Conservation (phyloP, 23 tunicate genomes). For the Oikopleura albicans region DNA sequence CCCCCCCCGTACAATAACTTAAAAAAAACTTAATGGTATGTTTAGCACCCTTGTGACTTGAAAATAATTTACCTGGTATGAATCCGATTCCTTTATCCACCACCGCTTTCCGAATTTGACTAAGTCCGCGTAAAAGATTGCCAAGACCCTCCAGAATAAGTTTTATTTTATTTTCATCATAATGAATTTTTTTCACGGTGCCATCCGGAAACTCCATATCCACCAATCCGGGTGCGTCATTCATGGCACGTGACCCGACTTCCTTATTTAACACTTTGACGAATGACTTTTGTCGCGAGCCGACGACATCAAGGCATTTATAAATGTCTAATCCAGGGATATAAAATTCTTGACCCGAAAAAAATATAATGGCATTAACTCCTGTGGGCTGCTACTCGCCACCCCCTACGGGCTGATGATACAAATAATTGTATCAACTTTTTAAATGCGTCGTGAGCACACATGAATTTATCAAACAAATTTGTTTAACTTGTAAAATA, state of each 20-base stretch:
- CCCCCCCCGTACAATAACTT: too few relatives aligned
- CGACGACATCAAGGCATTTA: neutral
- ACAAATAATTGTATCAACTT: too few relatives aligned
- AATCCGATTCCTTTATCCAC: neutral
- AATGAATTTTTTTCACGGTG: neutral
- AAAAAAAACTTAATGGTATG: too few relatives aligned
- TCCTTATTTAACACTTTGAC: neutral
- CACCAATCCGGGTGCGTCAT: neutral
- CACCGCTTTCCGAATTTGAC: neutral
- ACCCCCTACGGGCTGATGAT: too few relatives aligned
- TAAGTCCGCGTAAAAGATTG: neutral
- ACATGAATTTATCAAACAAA: too few relatives aligned
- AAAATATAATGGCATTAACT: too few relatives aligned
- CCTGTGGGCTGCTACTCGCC: too few relatives aligned
- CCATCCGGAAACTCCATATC: neutral
- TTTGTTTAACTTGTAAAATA: too few relatives aligned
- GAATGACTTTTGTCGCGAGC: neutral
- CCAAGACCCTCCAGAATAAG: neutral
- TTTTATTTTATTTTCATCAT: neutral
- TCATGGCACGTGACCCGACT: neutral
- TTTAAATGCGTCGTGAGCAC: too few relatives aligned
- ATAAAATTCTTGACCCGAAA: too few relatives aligned
- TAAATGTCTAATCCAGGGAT: constrained; percentile 3
- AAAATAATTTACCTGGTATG: neutral
- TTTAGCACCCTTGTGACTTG: too few relatives aligned